Base-by-base conservation (phyloP, 1,140 invertebrate species). In the Formica exsecta region DNA sequence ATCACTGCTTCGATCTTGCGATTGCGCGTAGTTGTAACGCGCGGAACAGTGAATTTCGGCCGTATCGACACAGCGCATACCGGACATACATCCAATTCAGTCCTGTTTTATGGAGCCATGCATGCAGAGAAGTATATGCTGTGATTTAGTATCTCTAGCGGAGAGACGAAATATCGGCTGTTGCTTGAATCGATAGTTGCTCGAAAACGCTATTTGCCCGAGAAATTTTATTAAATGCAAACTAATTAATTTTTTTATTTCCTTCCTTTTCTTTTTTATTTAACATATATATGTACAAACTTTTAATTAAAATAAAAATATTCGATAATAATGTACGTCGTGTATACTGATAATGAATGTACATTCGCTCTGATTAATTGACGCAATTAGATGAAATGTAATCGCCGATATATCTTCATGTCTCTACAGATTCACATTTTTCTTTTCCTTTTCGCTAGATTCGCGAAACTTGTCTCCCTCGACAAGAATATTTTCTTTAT, bases 101-200 rank as follows among this genome's bases (percentile, higher is more conserved):
- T 65, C 36, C 54, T 65, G 38, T 73, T 88, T 84, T 64, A 73
- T 62, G 22, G 44, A 64, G 70, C 48, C 54, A 74, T 89, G 88
- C 88, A 89, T 89, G 88, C 81, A 25, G 76, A 61, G 68, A 89
- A 70, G 62, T 76, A 80, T 86, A 76, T 86, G 61, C 59, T 80
- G 38, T 22, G 6, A n/a, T 57, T 57, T 74, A 59, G 71, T 74
- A 38, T 59, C 57, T 13, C 29, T 54, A 66, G 64, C 71, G 75
- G 88, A 89, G 88, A 89, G 88, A 89, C 88, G 88, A 89, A 89
- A 59, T 81, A 59, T 80, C 75, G 74, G 68, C 11, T 16, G 29
- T 71, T 57, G 29, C 36, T 38, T 22, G 19, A 22, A 44, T 29
- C 16, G 73, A 61, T 61, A 19, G 16, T 19, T 19, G 9, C 38